phyloP scores from a whole-genome alignment of 1,140 invertebrate genomes.

The Cydia splendana region DNA sequence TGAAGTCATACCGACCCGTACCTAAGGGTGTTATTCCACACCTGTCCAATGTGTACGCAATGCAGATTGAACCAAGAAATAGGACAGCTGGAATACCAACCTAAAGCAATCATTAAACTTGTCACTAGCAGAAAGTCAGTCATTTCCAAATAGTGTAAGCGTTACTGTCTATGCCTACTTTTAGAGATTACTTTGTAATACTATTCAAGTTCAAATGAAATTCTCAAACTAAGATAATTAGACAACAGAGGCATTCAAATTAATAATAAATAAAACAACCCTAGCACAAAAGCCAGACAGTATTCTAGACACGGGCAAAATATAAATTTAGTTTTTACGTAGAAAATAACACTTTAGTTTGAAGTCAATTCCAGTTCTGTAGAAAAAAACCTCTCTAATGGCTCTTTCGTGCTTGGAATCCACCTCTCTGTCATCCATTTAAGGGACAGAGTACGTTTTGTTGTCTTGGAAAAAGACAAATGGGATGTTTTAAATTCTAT shows the following conservation, averaged over 20 bases:
- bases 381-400: conserved; percentile 30
- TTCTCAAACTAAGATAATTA: neutral
- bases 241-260: neutral
- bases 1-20: neutral
- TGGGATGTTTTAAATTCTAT: conserved; percentile 6
- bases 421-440: conserved; percentile 18
- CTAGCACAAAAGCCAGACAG: conserved; percentile 4
- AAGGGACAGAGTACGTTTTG: conserved; percentile 22
- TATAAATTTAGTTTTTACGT: conserved; percentile 27
- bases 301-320: conserved; percentile 14
- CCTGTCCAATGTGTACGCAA: no score
- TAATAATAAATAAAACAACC: neutral
- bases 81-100: no score
- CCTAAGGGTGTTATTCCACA: no score
- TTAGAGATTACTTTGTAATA: neutral
- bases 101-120: neutral
- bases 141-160: neutral
- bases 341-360: conserved; percentile 31
- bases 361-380: conserved; percentile 26
- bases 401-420: conserved; percentile 26
- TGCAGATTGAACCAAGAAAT: no score
- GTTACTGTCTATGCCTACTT: neutral
- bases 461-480: conserved; percentile 17
- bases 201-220: neutral
- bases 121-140: neutral